Conservation (phyloP, 2,113 vertebrate genomes). For the Camarhynchus parvulus region DNA sequence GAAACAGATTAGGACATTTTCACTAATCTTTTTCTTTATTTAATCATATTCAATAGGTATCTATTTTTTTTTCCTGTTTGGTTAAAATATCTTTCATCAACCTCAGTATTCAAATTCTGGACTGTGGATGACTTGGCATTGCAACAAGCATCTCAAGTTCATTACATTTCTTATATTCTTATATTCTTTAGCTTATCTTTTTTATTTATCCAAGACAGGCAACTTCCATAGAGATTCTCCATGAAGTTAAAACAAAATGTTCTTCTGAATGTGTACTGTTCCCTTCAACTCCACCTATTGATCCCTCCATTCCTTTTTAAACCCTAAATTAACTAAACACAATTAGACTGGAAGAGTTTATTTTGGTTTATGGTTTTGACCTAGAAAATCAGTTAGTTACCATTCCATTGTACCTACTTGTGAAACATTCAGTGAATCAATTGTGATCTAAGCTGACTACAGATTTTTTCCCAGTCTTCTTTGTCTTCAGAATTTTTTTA, state of each 20-base stretch:
- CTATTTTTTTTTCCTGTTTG: neutral
- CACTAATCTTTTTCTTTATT: neutral
- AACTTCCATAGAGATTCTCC: neutral
- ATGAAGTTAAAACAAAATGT: neutral
- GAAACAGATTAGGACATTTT: neutral
- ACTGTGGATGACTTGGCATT: neutral
- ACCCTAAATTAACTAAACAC: neutral
- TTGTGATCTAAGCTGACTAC: accelerated
- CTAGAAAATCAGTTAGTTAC: neutral
- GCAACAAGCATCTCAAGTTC: neutral
- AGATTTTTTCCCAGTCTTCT: neutral
- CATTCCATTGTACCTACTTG: neutral
- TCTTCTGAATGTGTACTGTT: neutral
- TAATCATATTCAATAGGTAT: neutral
- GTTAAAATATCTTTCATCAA: neutral
- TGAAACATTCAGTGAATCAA: neutral
- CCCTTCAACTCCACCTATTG: neutral
- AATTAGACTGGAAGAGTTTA: neutral
- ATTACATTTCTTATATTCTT: neutral
- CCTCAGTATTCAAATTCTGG: neutral
- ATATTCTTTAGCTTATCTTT: neutral
- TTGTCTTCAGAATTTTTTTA: neutral
- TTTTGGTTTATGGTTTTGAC: neutral
- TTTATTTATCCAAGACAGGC: neutral
- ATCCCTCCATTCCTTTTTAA: neutral